A percentile compares a stretch with the other conserved stretches of the same genome.
These are phyloP conservation scores for Danionella dracula DNA, from an alignment of 2,797 vertebrate genomes.

Conservation along the genomic window DNA sequence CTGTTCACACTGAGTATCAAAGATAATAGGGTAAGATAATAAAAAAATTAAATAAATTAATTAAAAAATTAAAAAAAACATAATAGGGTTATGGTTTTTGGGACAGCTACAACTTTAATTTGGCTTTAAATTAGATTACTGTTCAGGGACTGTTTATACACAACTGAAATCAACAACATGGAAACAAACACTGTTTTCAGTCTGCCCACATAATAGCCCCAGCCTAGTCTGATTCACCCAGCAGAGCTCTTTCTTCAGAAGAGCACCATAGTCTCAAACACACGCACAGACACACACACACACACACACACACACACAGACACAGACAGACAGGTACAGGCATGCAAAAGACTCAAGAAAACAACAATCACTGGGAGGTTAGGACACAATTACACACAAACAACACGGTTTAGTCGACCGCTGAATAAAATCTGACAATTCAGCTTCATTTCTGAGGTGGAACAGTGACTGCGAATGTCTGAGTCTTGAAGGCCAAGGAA, in stretches of 20 bases:
- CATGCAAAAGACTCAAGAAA: constrained; percentile 3
- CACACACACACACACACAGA: constrained; percentile 31
- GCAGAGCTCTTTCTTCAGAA: constrained; percentile 34
- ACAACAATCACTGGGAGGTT: background rate
- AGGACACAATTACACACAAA: background rate
- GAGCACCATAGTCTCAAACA: constrained; percentile 36
- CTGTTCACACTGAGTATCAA: too few relatives aligned
- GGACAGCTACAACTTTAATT: background rate
- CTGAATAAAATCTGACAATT: background rate
- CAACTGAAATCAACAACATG: background rate
- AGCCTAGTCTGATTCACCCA: constrained; percentile 51
- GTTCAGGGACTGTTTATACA: background rate
- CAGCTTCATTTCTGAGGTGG: background rate
- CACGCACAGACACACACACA: too few relatives aligned
- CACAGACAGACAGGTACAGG: constrained; percentile 8
- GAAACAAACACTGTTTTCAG: constrained; percentile 5
- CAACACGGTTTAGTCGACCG: background rate
- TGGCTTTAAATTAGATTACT: background rate
- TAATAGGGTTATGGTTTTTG: background rate
- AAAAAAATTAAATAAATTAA: too few relatives aligned
- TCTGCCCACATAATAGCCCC: constrained; percentile 47
- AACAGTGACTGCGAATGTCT: background rate
- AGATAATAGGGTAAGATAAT: too few relatives aligned
- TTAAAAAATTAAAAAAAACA: too few relatives aligned
- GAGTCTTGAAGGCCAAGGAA: background rate